Base-by-base conservation (phyloP, 2,797 vertebrate species). In the Schizopygopsis malacanthus region DNA sequence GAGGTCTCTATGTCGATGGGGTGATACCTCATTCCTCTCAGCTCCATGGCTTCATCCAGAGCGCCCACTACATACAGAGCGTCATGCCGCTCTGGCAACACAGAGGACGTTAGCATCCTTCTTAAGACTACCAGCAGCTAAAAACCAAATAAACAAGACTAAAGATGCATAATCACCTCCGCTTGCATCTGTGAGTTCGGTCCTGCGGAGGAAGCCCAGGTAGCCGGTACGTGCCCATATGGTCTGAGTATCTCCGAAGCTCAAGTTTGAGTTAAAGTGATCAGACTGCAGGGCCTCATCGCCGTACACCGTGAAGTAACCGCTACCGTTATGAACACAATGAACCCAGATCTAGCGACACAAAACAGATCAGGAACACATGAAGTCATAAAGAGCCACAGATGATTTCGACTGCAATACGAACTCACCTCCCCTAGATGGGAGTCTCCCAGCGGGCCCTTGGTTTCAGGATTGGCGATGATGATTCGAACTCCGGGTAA, bases 1-100 rank as follows among this genome's bases (percentile, higher is more conserved):
- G 98, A 99, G 59, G 98, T 99, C 94, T 99, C 98, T 4, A 99
- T 99, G 94, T 99, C 98, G 61, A 99, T 99, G 0, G 98, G 98
- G 69, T 99, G 98, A 91, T 99, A 99, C 86, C 98, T 94, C 98
- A 99, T 99, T 33, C 98, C 98, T 87, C 98, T 93, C 88, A 99
- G 93, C 93, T 99, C 98, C 98, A 99, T 99, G 92, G 98, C 97
- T 94, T 99, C 98, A 82, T 99, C 98, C 92, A 99, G 94, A 11
- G 98, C 97, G 2, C 98, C 98, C 50, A 99, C 98, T 91, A 99
- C 98, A 2, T 99, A 99, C 89, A 99, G 96, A 59, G 98, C 98
- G 9, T 99, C 98, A 0, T 99, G 98, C 47, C 98, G 95, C 94
- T 99, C 98, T 99, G 92, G 5, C 86, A 43, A 81, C 18, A 87